Conservation (phyloP, 2,797 vertebrate species). For the Pseudochaenichthys georgianus region DNA sequence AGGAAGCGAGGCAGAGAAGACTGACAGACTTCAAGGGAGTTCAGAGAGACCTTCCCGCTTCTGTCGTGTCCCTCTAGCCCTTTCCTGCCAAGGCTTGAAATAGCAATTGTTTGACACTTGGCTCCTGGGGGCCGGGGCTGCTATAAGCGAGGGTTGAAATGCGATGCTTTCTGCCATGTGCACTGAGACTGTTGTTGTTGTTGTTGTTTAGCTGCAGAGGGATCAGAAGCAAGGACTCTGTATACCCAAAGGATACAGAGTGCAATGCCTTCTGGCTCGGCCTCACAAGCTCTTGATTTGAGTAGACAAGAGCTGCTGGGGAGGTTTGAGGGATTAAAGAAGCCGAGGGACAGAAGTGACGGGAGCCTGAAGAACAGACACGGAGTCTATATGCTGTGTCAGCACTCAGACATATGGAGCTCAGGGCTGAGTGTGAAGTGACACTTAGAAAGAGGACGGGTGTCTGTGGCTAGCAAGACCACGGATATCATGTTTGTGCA, state of each 20-base stretch:
- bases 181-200: constrained; percentile 67
- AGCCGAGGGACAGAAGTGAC: constrained; percentile 64
- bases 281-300: constrained; percentile 74
- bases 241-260: constrained; percentile 76
- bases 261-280: constrained; percentile 78
- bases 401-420: constrained; percentile 46
- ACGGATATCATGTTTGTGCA: neutral
- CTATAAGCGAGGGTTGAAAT: constrained; percentile 61
- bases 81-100: constrained; percentile 54
- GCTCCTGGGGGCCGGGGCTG: constrained; percentile 63
- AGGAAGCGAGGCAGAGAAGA: constrained; percentile 43
- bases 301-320: constrained; percentile 79
- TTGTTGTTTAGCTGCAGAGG: constrained; percentile 66
- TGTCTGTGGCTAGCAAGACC: constrained; percentile 3
- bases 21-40: constrained; percentile 60
- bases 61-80: constrained; percentile 59
- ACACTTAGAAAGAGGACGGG: constrained; percentile 2
- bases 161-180: constrained; percentile 53
- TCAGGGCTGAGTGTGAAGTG: constrained; percentile 20
- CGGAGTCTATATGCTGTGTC: constrained; percentile 54
- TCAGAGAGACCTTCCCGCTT: constrained; percentile 52
- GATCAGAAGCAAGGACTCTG: constrained; percentile 67
- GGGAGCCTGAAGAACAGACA: constrained; percentile 54
- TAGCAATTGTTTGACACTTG: constrained; percentile 74
- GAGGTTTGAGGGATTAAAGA: constrained; percentile 76